Base-by-base conservation (phyloP, 2,797 vertebrate genomes). In the Sebastes vulpes region DNA sequence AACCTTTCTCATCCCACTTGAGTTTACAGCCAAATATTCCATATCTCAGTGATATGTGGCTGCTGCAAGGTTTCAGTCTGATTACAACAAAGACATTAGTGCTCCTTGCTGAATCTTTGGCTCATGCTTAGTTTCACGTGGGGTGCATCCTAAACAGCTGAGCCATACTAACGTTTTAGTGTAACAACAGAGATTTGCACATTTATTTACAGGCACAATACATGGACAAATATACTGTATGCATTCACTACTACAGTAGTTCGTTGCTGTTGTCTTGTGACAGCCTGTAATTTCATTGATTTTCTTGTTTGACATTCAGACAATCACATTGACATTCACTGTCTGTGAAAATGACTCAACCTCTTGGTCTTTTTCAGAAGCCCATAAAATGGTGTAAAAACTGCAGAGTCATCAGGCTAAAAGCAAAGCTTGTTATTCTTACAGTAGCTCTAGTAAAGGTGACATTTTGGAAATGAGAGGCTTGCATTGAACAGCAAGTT, bases 361-460 rank as follows among this genome's bases (percentile, higher is more conserved):
- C 9, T 48, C 25, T 32, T 6, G 31, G 32, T 61, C 29, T 50
- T 23, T 50, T 23, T 53, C 16, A 59, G 29, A 65, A 61, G 16
- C 21, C 23, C 23, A 23, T 11, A 20, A 35, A 35, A 64, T 29
- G 20, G 1, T 57, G 28, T 28, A 20, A 68, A 74, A 65, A n/a
- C 42, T 71, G 65, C 69, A 18, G 35, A 69, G 75, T 70, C 68
- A 65, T 75, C 53, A 50, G 32, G 52, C 52, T 69, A 21, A 42
- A 53, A 61, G 71, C 53, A 69, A 57, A 57, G 54, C 57, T 65
- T 63, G 56, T 73, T 70, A 63, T 65, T 84, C 32, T 38, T 2
- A 53, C 54, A 48, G 52, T 18, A 54, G 21, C 48, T 72, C 23
- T 5, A 21, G 21, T n/a, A 38, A 56, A 69, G 69, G 38, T 54